phyloP scores from a whole-genome alignment of 30 jellyfish, hydroid and myxozoan genomes.

The Aurelia sp. region DNA sequence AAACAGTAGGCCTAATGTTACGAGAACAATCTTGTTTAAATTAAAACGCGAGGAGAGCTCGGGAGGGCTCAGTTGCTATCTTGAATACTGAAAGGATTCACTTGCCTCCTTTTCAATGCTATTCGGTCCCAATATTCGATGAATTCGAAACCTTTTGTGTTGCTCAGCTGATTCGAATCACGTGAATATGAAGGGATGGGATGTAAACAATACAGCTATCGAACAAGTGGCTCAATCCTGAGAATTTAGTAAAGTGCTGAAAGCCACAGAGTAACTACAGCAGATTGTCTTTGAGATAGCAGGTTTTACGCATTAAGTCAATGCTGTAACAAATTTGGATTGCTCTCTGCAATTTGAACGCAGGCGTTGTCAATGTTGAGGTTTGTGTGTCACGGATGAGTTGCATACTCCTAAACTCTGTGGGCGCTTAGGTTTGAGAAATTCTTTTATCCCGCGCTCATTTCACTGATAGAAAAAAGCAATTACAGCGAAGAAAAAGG shows the following conservation, averaged over 20 bases:
- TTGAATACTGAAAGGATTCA: no score
- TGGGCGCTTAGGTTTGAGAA: constrained; percentile 42
- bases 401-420: constrained; percentile 34
- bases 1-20: no score
- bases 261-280: constrained; percentile 42
- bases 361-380: constrained; percentile 37
- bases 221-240: constrained; percentile 23
- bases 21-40: no score
- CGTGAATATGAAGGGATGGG: constrained; percentile 37
- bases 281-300: constrained; percentile 26
- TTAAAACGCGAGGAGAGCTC: no score
- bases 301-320: constrained; percentile 28
- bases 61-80: no score
- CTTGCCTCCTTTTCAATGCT: no score
- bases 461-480: constrained; percentile 57
- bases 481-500: constrained; percentile 64
- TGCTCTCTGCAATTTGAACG: neutral
- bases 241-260: constrained; percentile 32
- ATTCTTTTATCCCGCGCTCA: constrained; percentile 60
- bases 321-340: constrained; percentile 37
- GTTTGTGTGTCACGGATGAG: constrained; percentile 11
- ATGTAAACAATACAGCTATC: constrained; percentile 27
- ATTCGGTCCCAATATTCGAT: constrained; percentile 21
- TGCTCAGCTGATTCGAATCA: constrained; percentile 57
- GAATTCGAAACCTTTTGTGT: constrained; percentile 35